Conservation (phyloP, 2,113 vertebrate genomes). For the Saimiri boliviensis region DNA sequence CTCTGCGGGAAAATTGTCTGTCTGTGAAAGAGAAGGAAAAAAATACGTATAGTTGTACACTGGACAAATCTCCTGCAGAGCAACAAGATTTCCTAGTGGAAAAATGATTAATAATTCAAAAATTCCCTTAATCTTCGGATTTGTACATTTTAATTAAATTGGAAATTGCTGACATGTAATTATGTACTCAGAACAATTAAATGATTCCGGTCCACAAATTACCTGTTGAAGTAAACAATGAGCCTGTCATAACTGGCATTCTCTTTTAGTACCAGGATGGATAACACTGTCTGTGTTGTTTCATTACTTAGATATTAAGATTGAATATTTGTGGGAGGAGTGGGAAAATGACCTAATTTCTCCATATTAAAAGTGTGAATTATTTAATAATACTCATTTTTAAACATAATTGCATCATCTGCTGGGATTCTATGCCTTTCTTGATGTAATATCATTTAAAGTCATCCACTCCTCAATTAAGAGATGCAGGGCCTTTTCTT, state of each 20-base stretch:
- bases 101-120: slow-evolving; percentile 94
- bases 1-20: slow-evolving; percentile 99
- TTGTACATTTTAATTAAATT: slow-evolving; percentile 92
- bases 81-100: slow-evolving; percentile 93
- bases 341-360: slow-evolving; percentile 78
- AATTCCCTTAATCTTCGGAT: slow-evolving; percentile 89
- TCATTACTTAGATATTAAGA: slow-evolving; percentile 83
- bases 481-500: slow-evolving; percentile 52
- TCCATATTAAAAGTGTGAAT: slow-evolving; percentile 78
- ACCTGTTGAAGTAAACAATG: slow-evolving; percentile 91
- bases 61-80: slow-evolving; percentile 91
- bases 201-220: slow-evolving; percentile 88
- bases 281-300: slow-evolving; percentile 81
- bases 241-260: slow-evolving; percentile 81
- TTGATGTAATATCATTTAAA: slow-evolving; percentile 53
- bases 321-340: slow-evolving; percentile 82
- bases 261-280: slow-evolving; percentile 81
- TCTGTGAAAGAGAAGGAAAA: slow-evolving; percentile 95
- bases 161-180: slow-evolving; percentile 89
- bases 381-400: slow-evolving; percentile 82
- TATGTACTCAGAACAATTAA: slow-evolving; percentile 89
- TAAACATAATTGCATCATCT: slow-evolving; percentile 80
- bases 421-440: slow-evolving; percentile 69
- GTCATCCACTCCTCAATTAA: slow-evolving; percentile 43
- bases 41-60: slow-evolving; percentile 91